Base-by-base conservation (phyloP, 1,140 invertebrate genomes). In the Orchestia grillus region DNA sequence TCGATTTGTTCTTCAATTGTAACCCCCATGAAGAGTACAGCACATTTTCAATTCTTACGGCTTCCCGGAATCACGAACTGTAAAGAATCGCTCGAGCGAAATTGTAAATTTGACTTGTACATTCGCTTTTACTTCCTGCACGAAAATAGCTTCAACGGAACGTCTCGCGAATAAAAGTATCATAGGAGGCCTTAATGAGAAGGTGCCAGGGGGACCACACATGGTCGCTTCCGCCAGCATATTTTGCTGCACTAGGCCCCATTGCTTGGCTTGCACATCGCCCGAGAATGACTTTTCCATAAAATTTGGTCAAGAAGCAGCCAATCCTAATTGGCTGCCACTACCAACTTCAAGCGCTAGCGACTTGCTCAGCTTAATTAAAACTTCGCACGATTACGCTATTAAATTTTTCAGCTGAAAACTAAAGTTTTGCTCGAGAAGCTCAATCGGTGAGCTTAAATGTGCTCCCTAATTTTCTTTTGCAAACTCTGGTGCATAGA, bases 291-390 rank as follows among this genome's bases (percentile, higher is more conserved):
- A 90, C 88, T 90, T 90, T 42, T 90, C 88, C 41, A 90, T 90
- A 36, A 77, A 77, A 90, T 90, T 90, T 44, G 15, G 43, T 44
- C 41, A 42, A 42, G 88, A 90, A 42, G 88, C 88, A 90, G 88
- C 88, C n/a, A 90, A 90, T 90, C 88, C 88, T 90, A 90, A 90
- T 90, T 90, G 88, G 88, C 88, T 90, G 88, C 88, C 88, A 90
- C 88, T 44, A 90, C n/a, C 88, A 90, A 90, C 88, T 44, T 44
- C 15, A 44, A 43, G 43, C 88, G 41, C 88, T 90, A 90, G 88
- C 88, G 88, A 90, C 88, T 90, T 90, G 88, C 43, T 41, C n/a
- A 90, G 88, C 88, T 90, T 90, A 90, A 90, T 90, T 90, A 90
- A 90, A 90, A 90, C 88, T 90, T 90, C 43, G 43, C 43, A 44